Evolutionary conservation across 2,888 invertebrate species (phyloP), one percentile per base, ranked within the genome.

Genomic region (Myopa testacea): DNA sequence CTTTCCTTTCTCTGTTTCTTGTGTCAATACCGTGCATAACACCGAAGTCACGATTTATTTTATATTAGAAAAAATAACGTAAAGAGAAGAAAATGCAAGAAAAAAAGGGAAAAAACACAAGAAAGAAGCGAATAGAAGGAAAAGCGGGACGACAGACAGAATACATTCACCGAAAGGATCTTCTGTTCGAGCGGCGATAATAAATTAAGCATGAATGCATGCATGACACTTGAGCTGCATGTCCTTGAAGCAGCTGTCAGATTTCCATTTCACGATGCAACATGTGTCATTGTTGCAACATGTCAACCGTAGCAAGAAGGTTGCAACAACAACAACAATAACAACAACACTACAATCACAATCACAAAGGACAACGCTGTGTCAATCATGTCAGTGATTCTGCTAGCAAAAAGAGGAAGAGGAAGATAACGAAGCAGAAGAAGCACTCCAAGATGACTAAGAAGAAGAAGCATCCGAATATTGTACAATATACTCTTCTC

Each of bases 31-130:
- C 26, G 26, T 62, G 19, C 26, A n/a, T 26, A 62, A 26, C 62
- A 26, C 62, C 26, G n/a, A 19, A 62, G 62, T 62, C 62, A 62
- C 62, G 62, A 62, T 26, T 62, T 52, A 52, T 50, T 69, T 69
- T 69, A 10, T 38, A n/a, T 19, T 69, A 37, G 12, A 65, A 65
- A 38, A 52, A 55, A 71, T 38, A 76, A 60, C 37, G 62, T 52
- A 16, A 68, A 16, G 37, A 52, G 63, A 65, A 71, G 71, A 65
- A 76, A 69, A 52, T 76, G 77, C 65, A 67, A 77, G 38, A 63
- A 76, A 74, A 71, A 65, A 58, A 58, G n/a, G 10, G 8, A 58
- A 58, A 5, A n/a, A 40, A 37, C 67, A 37, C 67, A 4, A 16
- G 40, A 68, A 38, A 45, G 37, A 6, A 12, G 14, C 14, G 12